These are phyloP conservation scores for Cosmia pyralina DNA, from an alignment of 2,888 invertebrate genomes.

Conservation along the genomic window DNA sequence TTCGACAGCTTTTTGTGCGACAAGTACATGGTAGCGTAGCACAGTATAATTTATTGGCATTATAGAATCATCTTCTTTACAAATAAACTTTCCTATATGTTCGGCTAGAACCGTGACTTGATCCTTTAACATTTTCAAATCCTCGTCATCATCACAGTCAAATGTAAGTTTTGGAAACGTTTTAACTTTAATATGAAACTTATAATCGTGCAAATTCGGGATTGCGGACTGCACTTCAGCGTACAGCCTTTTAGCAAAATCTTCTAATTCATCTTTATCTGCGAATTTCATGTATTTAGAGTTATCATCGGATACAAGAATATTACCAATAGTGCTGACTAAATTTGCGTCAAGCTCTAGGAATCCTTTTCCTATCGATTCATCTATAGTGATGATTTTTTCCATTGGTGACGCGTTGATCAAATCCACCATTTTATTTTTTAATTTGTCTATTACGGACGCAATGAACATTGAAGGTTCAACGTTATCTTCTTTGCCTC, in stretches of 20 bases:
- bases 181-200: constrained; percentile 29
- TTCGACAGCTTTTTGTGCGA: constrained; percentile 35
- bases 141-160: constrained; percentile 9
- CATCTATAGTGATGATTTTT: constrained; percentile 32
- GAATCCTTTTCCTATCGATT: constrained; percentile 22
- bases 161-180: constrained; percentile 33
- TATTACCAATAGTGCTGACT: constrained; percentile 43
- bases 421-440: constrained; percentile 6
- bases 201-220: constrained; percentile 34
- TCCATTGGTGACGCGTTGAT: not conserved
- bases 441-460: constrained; percentile 8
- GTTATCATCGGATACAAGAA: constrained; percentile 26
- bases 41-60: constrained; percentile 35
- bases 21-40: constrained; percentile 48
- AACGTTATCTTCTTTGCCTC: constrained; percentile 27
- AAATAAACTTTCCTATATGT: constrained; percentile 10
- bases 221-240: constrained; percentile 20
- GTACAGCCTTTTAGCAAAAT: constrained; percentile 19
- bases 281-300: constrained; percentile 35
- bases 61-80: constrained; percentile 22
- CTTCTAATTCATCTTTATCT: not conserved
- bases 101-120: constrained; percentile 10
- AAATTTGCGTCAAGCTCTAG: constrained; percentile 33
- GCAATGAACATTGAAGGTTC: not conserved
- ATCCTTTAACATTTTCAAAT: not conserved